phyloP scores from a whole-genome alignment of 2,113 vertebrate species.

The Turnix velox region DNA sequence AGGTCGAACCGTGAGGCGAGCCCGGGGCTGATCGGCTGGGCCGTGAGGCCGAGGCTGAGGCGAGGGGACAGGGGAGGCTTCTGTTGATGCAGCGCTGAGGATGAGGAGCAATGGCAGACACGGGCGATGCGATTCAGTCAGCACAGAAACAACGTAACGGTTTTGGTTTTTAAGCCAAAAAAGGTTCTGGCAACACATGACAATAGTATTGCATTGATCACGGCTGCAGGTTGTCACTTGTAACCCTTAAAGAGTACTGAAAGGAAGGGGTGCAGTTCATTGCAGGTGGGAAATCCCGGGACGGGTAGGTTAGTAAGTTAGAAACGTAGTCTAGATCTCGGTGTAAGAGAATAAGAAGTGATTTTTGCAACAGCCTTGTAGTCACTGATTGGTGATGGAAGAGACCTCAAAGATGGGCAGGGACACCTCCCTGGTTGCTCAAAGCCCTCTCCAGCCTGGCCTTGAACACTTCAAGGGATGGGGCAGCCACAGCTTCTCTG shows the following conservation, averaged over 20 bases:
- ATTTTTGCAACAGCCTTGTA: background rate
- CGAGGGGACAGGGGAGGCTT: background rate
- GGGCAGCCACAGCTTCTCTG: background rate
- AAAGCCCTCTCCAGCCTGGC: background rate
- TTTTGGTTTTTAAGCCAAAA: background rate
- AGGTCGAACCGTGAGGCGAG: background rate
- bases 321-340: rapidly evolving
- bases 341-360: background rate
- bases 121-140: background rate
- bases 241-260: background rate
- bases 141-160: background rate
- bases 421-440: background rate
- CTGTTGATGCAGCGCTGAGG: background rate
- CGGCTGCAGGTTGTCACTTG: background rate
- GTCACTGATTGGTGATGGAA: background rate
- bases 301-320: background rate
- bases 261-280: background rate
- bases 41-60: background rate
- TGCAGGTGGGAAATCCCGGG: too few relatives aligned
- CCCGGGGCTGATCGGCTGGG: background rate
- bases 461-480: background rate
- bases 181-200: background rate
- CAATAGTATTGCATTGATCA: rapidly evolving
- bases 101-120: background rate
- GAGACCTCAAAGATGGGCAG: background rate